Conservation (phyloP, 2,888 invertebrate species). For the Polydrusus cervinus region DNA sequence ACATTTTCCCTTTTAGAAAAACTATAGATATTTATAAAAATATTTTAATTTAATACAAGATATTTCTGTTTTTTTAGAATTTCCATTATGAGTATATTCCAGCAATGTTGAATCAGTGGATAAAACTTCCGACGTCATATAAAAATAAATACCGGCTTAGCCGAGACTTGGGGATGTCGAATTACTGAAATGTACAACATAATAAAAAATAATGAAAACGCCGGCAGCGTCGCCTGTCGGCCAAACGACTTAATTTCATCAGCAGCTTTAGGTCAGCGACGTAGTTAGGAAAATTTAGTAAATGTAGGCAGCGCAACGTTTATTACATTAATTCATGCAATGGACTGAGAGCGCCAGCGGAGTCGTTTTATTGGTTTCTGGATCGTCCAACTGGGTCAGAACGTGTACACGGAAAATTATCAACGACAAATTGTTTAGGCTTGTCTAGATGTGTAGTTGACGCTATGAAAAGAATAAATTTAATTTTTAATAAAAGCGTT, state of each 20-base stretch:
- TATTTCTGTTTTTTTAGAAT: background rate
- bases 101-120: constrained; percentile 5
- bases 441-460: constrained; percentile 6
- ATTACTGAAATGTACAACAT: constrained; percentile 59
- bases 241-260: constrained; percentile 59
- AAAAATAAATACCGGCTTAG: constrained; percentile 27
- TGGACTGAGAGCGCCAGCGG: constrained; percentile 47
- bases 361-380: constrained; percentile 33
- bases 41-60: too few species aligned
- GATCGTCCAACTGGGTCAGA: constrained; percentile 22
- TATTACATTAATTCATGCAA: constrained; percentile 55
- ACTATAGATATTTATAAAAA: too few species aligned
- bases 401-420: constrained; percentile 41
- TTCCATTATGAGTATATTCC: background rate
- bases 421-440: constrained; percentile 29
- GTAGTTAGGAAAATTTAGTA: constrained; percentile 52
- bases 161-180: constrained; percentile 26
- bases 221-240: constrained; percentile 55
- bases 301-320: constrained; percentile 47
- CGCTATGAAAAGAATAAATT: constrained; percentile 3
- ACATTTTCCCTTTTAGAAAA: too few species aligned
- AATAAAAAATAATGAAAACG: constrained; percentile 66
- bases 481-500: background rate
- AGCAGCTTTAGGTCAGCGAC: constrained; percentile 35
- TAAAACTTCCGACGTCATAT: constrained; percentile 24